Percentiles rank a stretch among this genome's conserved stretches.
Conservation (phyloP, 1,140 invertebrate genomes). For the Sesamia nonagrioides region DNA sequence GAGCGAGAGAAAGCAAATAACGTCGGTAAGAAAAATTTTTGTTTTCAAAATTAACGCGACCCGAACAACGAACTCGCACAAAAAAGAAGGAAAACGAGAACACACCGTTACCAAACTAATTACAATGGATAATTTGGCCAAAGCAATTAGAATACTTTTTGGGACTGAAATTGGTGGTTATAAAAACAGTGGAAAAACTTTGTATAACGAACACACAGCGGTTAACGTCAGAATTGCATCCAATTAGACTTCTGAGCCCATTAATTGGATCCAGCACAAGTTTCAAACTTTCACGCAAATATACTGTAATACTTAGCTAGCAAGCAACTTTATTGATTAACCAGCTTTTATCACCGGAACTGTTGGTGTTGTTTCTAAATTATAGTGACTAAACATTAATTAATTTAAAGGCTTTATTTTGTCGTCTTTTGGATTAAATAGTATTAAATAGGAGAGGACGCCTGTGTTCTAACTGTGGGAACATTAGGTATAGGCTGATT, state of each 20-base stretch:
- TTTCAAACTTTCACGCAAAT: constrained; percentile 28
- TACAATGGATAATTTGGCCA: constrained; percentile 29
- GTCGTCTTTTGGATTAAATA: too few species aligned
- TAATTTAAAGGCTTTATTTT: too few species aligned
- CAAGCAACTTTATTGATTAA: constrained; percentile 30
- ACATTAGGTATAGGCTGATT: too few species aligned
- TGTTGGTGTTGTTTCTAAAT: constrained; percentile 13
- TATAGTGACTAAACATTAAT: constrained; percentile 1
- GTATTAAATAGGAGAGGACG: too few species aligned
- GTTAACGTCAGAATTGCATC: constrained; percentile 45
- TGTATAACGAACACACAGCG: constrained; percentile 33
- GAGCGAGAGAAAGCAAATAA: neutral
- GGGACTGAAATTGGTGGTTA: constrained; percentile 6
- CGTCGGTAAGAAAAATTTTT: constrained; percentile 15
- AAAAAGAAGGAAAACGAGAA: constrained; percentile 21
- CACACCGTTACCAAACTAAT: constrained; percentile 34
- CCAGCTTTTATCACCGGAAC: neutral
- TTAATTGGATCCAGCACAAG: constrained; percentile 25
- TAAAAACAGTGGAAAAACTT: neutral
- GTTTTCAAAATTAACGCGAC: constrained; percentile 7
- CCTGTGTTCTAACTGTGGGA: too few species aligned
- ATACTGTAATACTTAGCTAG: constrained; percentile 26
- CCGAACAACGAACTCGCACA: neutral
- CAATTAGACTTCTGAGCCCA: constrained; percentile 44
- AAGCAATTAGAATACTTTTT: constrained; percentile 44